Percentiles rank a stretch among this genome's conserved stretches.
Evolutionary conservation across 2,113 vertebrate genomes (phyloP).

Genomic region (Prochilodus magdalenae): DNA sequence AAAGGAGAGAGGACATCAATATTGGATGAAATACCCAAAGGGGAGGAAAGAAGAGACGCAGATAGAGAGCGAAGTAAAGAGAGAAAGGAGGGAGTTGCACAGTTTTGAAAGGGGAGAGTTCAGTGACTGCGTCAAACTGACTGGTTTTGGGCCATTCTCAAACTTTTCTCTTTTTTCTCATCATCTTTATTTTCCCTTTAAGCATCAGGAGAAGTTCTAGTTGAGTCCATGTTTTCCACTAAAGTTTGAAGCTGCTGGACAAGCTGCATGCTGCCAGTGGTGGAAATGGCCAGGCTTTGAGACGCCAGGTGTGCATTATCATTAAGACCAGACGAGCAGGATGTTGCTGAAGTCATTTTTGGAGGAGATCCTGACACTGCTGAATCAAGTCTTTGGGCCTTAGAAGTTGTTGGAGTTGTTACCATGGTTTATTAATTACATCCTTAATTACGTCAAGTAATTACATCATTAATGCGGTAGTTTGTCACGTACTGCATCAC

Average conservation of each 20-base stretch:
- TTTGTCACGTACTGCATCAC: no score
- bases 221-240: conserved; percentile 5
- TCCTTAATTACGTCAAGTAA: no score
- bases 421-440: no score
- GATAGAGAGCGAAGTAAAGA: conserved; percentile 9
- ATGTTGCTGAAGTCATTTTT: not conserved
- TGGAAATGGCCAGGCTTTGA: not conserved
- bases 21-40: conserved; percentile 56
- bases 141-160: conserved; percentile 18
- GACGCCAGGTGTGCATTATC: not conserved
- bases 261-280: conserved; percentile 6
- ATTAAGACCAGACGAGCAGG: conserved; percentile 1
- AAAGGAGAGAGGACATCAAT: conserved; percentile 55
- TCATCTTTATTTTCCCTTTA: not conserved
- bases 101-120: conserved; percentile 41
- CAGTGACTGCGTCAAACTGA: conserved; percentile 42
- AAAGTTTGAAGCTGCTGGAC: not conserved
- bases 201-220: conserved; percentile 32
- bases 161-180: conserved; percentile 39
- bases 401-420: not conserved
- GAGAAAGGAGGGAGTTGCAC: not conserved
- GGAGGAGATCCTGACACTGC: not conserved
- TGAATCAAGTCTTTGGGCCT: not conserved
- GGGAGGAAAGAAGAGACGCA: conserved; percentile 33
- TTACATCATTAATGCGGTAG: no score